Base-by-base conservation (phyloP, 1,140 invertebrate genomes). In the Zaprionus tsacasi region DNA sequence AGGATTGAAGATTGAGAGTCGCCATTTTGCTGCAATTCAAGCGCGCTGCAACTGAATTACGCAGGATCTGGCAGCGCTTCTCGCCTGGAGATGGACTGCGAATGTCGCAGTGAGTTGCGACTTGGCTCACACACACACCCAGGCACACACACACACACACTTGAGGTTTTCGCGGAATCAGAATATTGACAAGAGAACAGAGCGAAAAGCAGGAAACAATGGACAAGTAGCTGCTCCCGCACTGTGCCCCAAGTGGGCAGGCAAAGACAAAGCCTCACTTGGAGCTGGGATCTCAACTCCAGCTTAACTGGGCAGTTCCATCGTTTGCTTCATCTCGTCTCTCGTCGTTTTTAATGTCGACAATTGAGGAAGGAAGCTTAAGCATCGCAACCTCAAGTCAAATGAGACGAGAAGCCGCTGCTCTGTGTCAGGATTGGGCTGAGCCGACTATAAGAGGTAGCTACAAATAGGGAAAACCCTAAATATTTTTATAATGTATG, bases 21-120 rank as follows among this genome's bases (percentile, higher is more conserved):
- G 69, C 77, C 45, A 50, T 50, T 50, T 17, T 33, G 63, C 36
- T 30, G 12, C n/a, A 6, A 10, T 11, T 25, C 21, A 21, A 21
- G 15, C 11, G 7, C 58, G 58, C 85, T 89, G 85, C 85, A 88
- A 88, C 85, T 88, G 85, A 89, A 89, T 88, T 88, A 88, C 85
- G 85, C 85, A 88, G 83, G 87, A 89, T 89, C 52, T 40, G 52
- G 33, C 52, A 60, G 70, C 52, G 15, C 56, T 43, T 17, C 54
- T 58, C 43, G 57, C 65, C 56, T 25, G 36, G 54, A 75, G 72
- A 75, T 75, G 67, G 45, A 75, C 67, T 60, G 65, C 21, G 38
- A 27, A 61, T 54, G 58, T 69, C 45, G 57, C 45, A 7, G 38
- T 40, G 12, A 61, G 25, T 63, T 61, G 45, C 48, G 64, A 72